These are phyloP conservation scores for Pemphredon lugubris DNA, from an alignment of 2,888 invertebrate genomes.

Conservation along the genomic window DNA sequence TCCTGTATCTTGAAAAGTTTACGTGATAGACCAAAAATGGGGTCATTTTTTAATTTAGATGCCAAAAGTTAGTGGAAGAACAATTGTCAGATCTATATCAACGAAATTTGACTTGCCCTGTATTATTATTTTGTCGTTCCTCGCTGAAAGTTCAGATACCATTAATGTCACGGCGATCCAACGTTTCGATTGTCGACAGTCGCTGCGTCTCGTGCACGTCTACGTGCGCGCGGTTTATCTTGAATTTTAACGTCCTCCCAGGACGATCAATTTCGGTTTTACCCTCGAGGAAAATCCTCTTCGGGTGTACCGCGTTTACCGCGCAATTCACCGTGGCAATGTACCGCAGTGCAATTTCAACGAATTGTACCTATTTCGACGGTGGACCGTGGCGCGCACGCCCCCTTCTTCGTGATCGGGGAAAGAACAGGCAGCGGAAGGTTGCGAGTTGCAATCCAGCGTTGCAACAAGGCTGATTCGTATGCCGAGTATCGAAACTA, in stretches of 20 bases:
- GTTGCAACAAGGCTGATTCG: conserved; percentile 19
- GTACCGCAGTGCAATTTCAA: not conserved
- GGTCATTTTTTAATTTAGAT: too few species aligned
- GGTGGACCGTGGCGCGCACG: not conserved
- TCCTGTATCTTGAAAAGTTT: too few species aligned
- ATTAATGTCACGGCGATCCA: too few species aligned
- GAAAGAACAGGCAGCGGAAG: not conserved
- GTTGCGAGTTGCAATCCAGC: not conserved
- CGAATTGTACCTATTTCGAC: not conserved
- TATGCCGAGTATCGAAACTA: conserved; percentile 31
- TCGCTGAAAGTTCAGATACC: too few species aligned
- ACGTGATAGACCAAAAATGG: too few species aligned
- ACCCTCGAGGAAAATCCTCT: not conserved
- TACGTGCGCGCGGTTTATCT: not conserved
- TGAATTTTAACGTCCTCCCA: conserved; percentile 3
- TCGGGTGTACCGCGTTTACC: not conserved
- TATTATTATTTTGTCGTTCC: too few species aligned
- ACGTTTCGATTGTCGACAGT: conserved; percentile 2
- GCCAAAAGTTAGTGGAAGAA: too few species aligned
- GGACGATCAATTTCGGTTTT: not conserved
- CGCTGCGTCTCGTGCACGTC: not conserved
- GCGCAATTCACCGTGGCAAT: not conserved
- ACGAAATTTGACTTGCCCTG: too few species aligned
- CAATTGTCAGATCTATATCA: too few species aligned
- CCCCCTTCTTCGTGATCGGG: too few species aligned